Base-by-base conservation (phyloP, 2,113 vertebrate genomes). In the Poecilia latipinna region DNA sequence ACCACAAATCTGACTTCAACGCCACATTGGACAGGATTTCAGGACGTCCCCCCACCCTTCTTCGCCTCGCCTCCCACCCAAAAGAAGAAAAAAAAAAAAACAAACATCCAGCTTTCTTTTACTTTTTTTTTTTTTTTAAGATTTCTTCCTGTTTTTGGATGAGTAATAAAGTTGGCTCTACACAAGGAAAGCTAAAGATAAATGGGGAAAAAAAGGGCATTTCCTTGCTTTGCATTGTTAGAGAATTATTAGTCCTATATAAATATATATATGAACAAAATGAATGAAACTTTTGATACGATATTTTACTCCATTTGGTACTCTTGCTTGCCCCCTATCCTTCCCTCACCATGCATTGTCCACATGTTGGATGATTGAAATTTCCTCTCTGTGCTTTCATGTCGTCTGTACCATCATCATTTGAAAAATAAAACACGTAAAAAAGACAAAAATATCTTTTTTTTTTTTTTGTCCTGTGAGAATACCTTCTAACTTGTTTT, bases 301-400 rank as follows among this genome's bases (percentile, higher is more conserved):
- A 89, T 92, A 91, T 93, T 94, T 90, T 89, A 90, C 88, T 93
- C 85, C 89, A 92, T 94, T 94, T 90, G 91, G 93, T 94, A 92
- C 91, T 94, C 92, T 90, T 85, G 82, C 88, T 90, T 86, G 84
- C 51, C 80, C 85, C 79, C 69, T 65, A 70, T 24, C 29, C 74
- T 24, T 24, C 76, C 78, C 35, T 79, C 65, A 79, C 68, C 77
- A 72, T 60, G 39, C 73, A 66, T 48, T 79, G 62, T 84, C 72
- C 80, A 78, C 61, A 19, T 73, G 51, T 60, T 75, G 65, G 79
- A 82, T 85, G 70, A 77, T 76, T 83, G 84, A 83, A 82, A 26
- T 32, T 19, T 33, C 74, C 57, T 65, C 62, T 74, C 79, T 84
- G 85, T 88, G 87, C 90, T 90, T 80, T 89, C 70, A 85, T 90